phyloP scores from a whole-genome alignment of 1,140 invertebrate species.

The Cecropterus lyciades region DNA sequence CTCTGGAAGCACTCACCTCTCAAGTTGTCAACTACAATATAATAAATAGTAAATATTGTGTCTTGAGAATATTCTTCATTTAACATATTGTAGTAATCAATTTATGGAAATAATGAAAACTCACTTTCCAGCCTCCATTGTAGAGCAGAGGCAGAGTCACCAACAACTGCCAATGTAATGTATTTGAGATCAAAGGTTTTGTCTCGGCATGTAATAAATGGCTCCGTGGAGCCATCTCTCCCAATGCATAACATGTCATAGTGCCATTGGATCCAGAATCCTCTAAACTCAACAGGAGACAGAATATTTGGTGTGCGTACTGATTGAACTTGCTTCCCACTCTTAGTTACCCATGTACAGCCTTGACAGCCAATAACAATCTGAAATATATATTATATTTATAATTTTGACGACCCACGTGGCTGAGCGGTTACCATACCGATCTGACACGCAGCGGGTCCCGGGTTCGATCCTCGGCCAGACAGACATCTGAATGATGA shows the following conservation, averaged over 20 bases:
- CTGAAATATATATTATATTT: too few species aligned
- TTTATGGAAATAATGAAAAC: too few species aligned
- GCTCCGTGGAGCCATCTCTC: conserved; percentile 23
- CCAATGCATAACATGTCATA: conserved; percentile 68
- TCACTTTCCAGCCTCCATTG: conserved; percentile 59
- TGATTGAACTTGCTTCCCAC: conserved; percentile 3
- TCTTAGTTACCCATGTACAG: conserved; percentile 21
- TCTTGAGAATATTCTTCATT: too few species aligned
- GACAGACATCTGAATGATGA: too few species aligned
- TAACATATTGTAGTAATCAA: too few species aligned
- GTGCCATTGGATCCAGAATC: conserved; percentile 91
- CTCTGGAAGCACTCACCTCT: too few species aligned
- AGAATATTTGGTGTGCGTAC: conserved; percentile 86
- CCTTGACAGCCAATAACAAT: background rate
- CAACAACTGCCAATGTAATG: conserved; percentile 43
- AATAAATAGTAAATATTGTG: too few species aligned
- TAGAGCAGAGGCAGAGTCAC: conserved; percentile 26
- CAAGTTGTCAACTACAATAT: too few species aligned
- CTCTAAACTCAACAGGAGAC: conserved; percentile 86
- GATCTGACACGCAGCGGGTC: too few species aligned
- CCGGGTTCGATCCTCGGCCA: too few species aligned
- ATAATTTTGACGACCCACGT: too few species aligned
- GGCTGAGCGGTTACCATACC: too few species aligned
- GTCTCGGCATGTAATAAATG: conserved; percentile 39
- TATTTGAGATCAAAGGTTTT: conserved; percentile 41